Evolutionary conservation across 1,140 invertebrate genomes (phyloP).

Genomic region (Phocides pigmalion): DNA sequence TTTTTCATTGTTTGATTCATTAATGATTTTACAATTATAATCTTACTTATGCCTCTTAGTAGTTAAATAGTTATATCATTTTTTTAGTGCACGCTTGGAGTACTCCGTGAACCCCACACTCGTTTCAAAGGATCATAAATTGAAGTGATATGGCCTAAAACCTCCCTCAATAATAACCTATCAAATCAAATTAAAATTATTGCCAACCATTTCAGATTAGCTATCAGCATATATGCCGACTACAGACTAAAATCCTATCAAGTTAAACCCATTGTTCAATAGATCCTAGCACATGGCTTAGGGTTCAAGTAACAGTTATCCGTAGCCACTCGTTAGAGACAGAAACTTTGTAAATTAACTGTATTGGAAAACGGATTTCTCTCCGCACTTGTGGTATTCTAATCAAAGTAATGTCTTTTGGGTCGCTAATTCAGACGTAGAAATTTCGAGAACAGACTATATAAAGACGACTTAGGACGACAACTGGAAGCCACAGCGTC

Average conservation of each 20-base stretch:
- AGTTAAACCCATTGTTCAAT: constrained; percentile 22
- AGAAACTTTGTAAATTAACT: constrained; percentile 28
- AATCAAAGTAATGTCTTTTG: constrained; percentile 25
- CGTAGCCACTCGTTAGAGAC: constrained; percentile 12
- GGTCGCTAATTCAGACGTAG: not conserved
- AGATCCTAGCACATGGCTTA: not conserved
- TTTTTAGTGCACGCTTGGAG: too few species aligned
- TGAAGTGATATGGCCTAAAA: too few species aligned
- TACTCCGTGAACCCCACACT: too few species aligned
- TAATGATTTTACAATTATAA: too few species aligned
- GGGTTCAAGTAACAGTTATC: constrained; percentile 12
- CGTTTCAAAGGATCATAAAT: too few species aligned
- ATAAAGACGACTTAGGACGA: not conserved
- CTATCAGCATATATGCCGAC: not conserved
- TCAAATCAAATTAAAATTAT: too few species aligned
- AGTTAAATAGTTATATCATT: too few species aligned
- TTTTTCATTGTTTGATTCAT: too few species aligned
- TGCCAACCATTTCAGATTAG: not conserved
- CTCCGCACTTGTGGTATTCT: constrained; percentile 15
- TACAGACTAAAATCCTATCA: constrained; percentile 2
- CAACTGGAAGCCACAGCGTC: not conserved
- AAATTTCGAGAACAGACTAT: not conserved
- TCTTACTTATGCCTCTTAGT: too few species aligned
- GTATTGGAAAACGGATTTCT: constrained; percentile 26
- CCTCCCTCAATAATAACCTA: too few species aligned